Evolutionary conservation across 1,140 invertebrate genomes (phyloP).

Genomic region (Magallana angulata): DNA sequence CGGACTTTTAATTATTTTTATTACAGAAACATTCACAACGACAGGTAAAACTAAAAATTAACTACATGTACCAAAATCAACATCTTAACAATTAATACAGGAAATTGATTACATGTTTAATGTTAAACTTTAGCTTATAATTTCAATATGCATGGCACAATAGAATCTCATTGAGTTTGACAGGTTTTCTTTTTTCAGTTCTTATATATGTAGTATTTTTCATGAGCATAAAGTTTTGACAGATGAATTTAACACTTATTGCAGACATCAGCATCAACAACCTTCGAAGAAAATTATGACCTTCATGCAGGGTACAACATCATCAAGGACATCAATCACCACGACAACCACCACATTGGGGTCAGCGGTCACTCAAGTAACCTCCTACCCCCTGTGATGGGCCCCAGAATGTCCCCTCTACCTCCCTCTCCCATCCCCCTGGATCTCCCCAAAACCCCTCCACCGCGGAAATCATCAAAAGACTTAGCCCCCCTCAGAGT

Average conservation of each 20-base stretch:
- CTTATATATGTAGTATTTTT: too few species aligned
- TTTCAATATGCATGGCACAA: too few species aligned
- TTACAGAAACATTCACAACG: constrained; percentile 4
- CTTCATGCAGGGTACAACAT: not conserved
- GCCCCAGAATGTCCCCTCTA: constrained; percentile 45
- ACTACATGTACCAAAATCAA: too few species aligned
- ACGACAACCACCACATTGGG: constrained; percentile 3
- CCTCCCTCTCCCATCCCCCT: constrained; percentile 32
- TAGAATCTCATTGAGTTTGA: too few species aligned
- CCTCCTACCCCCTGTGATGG: constrained; percentile 50
- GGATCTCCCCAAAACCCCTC: constrained; percentile 44
- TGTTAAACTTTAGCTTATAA: too few species aligned
- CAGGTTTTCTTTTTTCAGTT: too few species aligned
- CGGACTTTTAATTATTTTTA: not conserved
- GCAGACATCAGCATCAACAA: constrained; percentile 15
- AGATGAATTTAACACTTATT: not conserved
- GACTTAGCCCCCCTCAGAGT: constrained; percentile 54
- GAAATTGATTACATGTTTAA: too few species aligned
- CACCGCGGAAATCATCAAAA: constrained; percentile 35
- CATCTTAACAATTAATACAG: too few species aligned
- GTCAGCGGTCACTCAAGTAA: not conserved
- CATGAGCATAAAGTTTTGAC: too few species aligned
- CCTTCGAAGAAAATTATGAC: constrained; percentile 24
- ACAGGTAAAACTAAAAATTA: not conserved
- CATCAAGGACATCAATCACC: not conserved